phyloP scores from a whole-genome alignment of 2,797 vertebrate genomes.

The Microcaecilia unicolor region DNA sequence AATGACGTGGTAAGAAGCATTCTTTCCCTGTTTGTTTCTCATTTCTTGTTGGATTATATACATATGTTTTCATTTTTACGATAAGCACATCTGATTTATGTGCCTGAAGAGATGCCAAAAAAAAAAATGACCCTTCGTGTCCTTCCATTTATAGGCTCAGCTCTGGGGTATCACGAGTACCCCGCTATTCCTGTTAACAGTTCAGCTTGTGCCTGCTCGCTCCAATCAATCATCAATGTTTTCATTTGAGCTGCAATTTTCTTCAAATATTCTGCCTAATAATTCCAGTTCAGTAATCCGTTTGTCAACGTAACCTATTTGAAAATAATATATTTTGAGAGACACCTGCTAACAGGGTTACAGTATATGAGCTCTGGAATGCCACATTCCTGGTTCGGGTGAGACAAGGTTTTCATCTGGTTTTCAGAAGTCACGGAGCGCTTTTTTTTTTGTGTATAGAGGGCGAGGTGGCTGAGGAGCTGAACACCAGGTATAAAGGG shows the following conservation, averaged over 20 bases:
- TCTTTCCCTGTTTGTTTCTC: not conserved
- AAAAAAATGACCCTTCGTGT: constrained; percentile 6
- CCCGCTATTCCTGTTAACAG: not conserved
- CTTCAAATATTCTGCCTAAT: not conserved
- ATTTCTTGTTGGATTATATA: constrained; percentile 2
- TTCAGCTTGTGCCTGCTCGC: not conserved
- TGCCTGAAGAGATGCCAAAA: not conserved
- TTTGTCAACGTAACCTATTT: not conserved
- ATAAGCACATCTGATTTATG: constrained; percentile 3
- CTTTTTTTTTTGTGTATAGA: too few relatives aligned
- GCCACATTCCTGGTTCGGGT: too few relatives aligned
- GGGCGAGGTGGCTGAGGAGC: too few relatives aligned
- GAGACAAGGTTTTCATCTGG: too few relatives aligned
- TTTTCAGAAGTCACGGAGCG: too few relatives aligned
- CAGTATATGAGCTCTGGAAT: too few relatives aligned
- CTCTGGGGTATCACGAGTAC: not conserved
- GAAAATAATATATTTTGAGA: not conserved
- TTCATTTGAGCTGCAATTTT: constrained; percentile 3
- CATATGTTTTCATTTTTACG: constrained; percentile 3
- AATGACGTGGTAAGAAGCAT: constrained; percentile 1
- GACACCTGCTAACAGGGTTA: accelerated
- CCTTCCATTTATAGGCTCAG: constrained; percentile 6
- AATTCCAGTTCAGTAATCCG: not conserved
- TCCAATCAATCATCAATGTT: not conserved
- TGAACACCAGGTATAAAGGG: too few relatives aligned